Conservation (phyloP, 2,113 vertebrate genomes). For the Gallinago media region DNA sequence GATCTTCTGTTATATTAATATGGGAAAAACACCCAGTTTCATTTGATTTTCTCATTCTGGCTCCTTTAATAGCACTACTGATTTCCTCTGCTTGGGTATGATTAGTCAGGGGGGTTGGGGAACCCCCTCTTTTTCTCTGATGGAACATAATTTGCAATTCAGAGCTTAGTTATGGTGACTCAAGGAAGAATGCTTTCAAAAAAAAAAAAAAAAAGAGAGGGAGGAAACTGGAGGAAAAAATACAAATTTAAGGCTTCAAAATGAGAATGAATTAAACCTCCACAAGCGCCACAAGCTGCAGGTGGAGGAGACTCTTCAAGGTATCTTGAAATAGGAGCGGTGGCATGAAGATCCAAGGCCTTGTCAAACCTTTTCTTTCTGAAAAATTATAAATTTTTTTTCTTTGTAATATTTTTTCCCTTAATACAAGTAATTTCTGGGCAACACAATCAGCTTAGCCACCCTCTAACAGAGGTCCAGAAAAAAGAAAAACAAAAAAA, state of each 20-base stretch:
- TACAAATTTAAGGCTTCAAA: background rate
- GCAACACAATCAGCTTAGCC: no score
- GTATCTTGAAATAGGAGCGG: no score
- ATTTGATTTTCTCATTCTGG: background rate
- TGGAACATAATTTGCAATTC: background rate
- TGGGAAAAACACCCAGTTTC: background rate
- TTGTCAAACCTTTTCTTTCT: background rate
- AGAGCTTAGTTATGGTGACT: background rate
- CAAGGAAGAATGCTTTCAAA: background rate
- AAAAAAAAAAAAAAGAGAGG: background rate
- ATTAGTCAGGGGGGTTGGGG: background rate
- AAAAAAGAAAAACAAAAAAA: background rate
- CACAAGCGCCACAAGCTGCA: background rate
- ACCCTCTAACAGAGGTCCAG: background rate
- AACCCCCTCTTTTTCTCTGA: background rate
- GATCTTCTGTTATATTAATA: fast-evolving
- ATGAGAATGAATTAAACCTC: background rate
- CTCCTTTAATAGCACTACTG: background rate
- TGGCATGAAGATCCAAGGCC: background rate
- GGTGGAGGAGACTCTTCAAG: background rate
- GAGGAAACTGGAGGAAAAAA: background rate
- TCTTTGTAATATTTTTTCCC: background rate
- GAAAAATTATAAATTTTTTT: background rate
- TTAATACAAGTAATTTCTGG: background rate
- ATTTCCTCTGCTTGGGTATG: background rate